phyloP scores from a whole-genome alignment of 2,113 vertebrate genomes.

The Azemiops feae region DNA sequence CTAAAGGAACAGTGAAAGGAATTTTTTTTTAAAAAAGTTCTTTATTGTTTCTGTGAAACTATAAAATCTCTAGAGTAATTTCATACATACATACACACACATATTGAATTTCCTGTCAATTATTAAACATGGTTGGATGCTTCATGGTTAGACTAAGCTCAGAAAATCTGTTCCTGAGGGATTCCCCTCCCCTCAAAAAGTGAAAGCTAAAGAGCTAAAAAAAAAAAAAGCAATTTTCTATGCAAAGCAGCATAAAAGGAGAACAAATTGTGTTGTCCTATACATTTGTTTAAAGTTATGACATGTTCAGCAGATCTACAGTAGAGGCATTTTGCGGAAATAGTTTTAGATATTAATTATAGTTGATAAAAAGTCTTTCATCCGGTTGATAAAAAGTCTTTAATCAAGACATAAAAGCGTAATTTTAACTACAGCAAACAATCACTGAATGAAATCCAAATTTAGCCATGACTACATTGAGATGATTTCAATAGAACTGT shows the following conservation, averaged over 20 bases:
- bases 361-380: background rate
- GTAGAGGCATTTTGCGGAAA: background rate
- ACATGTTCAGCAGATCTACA: background rate
- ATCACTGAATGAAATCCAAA: background rate
- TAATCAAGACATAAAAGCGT: background rate
- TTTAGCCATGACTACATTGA: background rate
- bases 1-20: background rate
- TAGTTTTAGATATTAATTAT: background rate
- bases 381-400: background rate
- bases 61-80: conserved; percentile 1
- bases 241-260: background rate
- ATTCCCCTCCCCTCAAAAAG: background rate
- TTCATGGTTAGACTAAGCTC: conserved; percentile 9
- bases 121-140: conserved; percentile 13
- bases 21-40: conserved; percentile 26
- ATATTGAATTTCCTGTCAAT: conserved; percentile 20
- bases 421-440: background rate
- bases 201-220: background rate
- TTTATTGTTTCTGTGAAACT: background rate
- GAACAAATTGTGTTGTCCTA: background rate
- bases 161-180: background rate
- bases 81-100: background rate
- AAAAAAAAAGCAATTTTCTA: background rate
- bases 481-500: background rate
- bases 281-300: background rate